Evolutionary conservation across 1,140 invertebrate species (phyloP), one percentile per base, ranked within the genome.

Genomic region (Drosophila chauvacae): DNA sequence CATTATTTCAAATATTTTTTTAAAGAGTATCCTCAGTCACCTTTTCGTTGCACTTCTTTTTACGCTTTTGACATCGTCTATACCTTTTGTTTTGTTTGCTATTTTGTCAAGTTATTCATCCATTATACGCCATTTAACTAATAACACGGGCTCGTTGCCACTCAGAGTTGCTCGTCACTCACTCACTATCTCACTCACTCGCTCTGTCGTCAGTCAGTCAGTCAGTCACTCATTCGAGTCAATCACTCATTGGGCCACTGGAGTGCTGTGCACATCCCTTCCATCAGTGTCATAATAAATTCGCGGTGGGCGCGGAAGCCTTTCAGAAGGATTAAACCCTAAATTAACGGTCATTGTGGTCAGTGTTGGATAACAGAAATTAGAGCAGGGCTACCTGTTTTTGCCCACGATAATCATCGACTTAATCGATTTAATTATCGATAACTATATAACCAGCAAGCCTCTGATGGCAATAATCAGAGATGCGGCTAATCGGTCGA

Each of bases 121-220:
- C 85, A 90, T 88, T 88, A 81, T 76, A 61, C 78, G 78, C 85
- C 85, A 88, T 90, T 90, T 90, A 90, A 90, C 85, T 90, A 90
- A 90, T 90, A 90, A 90, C 85, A 79, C 68, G 33, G 78, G 18
- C 70, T 59, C 59, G 59, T 42, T 79, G 45, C 30, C 71, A 71
- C 70, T 53, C 45, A 53, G 48, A 60, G 71, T 61, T 42, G 58
- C 35, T 61, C 62, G 71, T 76, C 77, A 69, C 47, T 80, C 58
- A 55, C 23, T 66, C 33, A 71, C 44, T 70, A 45, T 13, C 13
- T 57, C 48, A 61, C 2, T 53, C 59, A 53, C 0, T 56, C 48
- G 10, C 1, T 23, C 23, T 23, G 23, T 23, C 23, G 23, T 23
- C 23, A 23, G 23, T 50, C 48, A 77, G 65, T 79, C 39, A 58